Conservation (phyloP, 2,113 vertebrate species). For the Saguinus midas region DNA sequence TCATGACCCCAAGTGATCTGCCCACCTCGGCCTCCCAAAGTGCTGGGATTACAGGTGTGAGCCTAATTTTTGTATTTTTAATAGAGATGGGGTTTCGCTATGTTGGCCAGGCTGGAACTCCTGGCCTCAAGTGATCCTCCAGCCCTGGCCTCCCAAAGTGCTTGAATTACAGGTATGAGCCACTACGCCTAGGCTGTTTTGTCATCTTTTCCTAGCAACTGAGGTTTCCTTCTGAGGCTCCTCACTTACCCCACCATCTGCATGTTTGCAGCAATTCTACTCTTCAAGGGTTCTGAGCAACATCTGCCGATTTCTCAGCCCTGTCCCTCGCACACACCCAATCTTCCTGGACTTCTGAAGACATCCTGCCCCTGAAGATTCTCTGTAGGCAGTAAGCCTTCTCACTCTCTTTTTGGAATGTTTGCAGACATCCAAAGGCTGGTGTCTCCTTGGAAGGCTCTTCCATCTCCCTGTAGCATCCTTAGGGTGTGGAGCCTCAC, state of each 20-base stretch:
- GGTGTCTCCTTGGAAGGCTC: not conserved
- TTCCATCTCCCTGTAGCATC: accelerated
- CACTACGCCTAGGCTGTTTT: not conserved
- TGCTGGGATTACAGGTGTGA: too few species aligned
- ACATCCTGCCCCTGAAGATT: not conserved
- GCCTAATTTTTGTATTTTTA: too few species aligned
- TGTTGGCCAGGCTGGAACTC: too few species aligned
- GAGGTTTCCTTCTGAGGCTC: not conserved
- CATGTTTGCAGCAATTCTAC: not conserved
- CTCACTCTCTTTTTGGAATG: not conserved
- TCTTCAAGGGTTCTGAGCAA: not conserved
- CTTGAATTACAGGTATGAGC: too few species aligned
- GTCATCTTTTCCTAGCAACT: not conserved
- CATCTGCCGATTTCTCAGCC: not conserved
- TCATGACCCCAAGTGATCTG: too few species aligned
- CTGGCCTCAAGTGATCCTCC: too few species aligned
- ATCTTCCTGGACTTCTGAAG: not conserved
- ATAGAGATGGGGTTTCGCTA: too few species aligned
- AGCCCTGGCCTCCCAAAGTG: too few species aligned
- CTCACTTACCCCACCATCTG: not conserved
- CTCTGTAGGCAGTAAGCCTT: too few species aligned
- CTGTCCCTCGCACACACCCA: accelerated
- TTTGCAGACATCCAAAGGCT: not conserved
- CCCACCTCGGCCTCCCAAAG: too few species aligned
- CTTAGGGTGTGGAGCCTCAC: not conserved